phyloP scores from a whole-genome alignment of 2,113 vertebrate genomes.

The Diadophis punctatus region DNA sequence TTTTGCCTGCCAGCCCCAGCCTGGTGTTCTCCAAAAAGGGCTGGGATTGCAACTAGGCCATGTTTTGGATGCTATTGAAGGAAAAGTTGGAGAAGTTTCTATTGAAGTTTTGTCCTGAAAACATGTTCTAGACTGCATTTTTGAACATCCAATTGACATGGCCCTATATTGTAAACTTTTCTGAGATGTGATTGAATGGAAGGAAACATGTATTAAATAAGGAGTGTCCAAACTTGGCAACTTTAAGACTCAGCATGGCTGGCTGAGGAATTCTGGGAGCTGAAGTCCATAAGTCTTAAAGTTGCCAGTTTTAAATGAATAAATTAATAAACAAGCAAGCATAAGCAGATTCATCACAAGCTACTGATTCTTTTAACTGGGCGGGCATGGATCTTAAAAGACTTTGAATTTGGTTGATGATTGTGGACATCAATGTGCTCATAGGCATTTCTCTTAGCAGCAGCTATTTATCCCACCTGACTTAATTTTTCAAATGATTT shows the following conservation, averaged over 20 bases:
- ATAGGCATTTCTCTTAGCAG: neutral
- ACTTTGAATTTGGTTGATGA: neutral
- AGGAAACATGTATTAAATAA: neutral
- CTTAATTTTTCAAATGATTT: neutral
- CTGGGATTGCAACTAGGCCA: neutral
- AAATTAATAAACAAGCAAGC: neutral
- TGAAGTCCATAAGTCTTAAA: neutral
- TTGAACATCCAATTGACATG: neutral
- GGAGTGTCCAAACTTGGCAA: neutral
- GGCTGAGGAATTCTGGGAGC: neutral
- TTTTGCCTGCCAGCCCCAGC: no score
- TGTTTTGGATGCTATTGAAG: neutral
- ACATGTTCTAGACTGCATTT: neutral
- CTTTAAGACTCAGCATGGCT: neutral
- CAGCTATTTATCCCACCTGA: neutral
- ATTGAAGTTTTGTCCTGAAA: neutral
- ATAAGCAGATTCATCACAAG: neutral
- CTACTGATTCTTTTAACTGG: neutral
- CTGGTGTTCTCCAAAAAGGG: neutral
- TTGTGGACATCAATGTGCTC: neutral
- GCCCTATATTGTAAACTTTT: neutral
- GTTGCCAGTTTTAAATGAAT: neutral
- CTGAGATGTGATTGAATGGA: neutral
- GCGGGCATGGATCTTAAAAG: neutral
- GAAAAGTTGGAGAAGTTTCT: neutral